Evolutionary conservation across 2,888 invertebrate species (phyloP), one percentile per base, ranked within the genome.

Genomic region (Deilephila elpenor): DNA sequence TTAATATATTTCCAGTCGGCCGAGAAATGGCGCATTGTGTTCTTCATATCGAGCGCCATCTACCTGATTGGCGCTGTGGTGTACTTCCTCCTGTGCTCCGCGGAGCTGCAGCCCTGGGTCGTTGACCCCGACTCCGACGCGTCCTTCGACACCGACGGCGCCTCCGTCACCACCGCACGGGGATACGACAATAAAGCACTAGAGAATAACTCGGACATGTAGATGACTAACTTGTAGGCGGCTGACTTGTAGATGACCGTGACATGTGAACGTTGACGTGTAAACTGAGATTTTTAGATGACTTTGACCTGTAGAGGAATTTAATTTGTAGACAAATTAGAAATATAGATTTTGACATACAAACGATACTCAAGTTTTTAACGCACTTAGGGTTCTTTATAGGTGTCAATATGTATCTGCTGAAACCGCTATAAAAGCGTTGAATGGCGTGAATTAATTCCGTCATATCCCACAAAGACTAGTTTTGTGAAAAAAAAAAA

Each of bases 101-200:
- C 97, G 1, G 97, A 98, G 78, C 91, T 96, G 5, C 98, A 99
- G 86, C 95, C 96, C 1, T 99, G 98, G 98, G 97, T 97, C 4
- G 84, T 93, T 0, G 95, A 96, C 37, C 76, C 84, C 0, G 89
- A 89, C 14, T 85, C 84, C 0, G 93, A 91, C 74, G 92, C 93
- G 0, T 91, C 89, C 59, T 92, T 92, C 82, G 93, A 92, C 82
- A 93, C 93, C 53, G 92, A 93, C 78, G 91, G 86, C 77, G 92
- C 91, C 44, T 91, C 92, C 75, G 91, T 89, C 79, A 91, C 91
- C 5, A 94, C 93, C 0, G 84, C 90, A 0, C 74, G 87, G 0
- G 92, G 92, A 0, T 90, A 91, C 75, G 93, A 92, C 25, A 93
- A 94, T 59, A 94, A 92, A 59, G 93, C 87, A 3, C 78, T 93